A percentile compares a stretch with the other conserved stretches of the same genome.
Evolutionary conservation across 1,140 invertebrate species (phyloP).

Genomic region (Belonocnema kinseyi): DNA sequence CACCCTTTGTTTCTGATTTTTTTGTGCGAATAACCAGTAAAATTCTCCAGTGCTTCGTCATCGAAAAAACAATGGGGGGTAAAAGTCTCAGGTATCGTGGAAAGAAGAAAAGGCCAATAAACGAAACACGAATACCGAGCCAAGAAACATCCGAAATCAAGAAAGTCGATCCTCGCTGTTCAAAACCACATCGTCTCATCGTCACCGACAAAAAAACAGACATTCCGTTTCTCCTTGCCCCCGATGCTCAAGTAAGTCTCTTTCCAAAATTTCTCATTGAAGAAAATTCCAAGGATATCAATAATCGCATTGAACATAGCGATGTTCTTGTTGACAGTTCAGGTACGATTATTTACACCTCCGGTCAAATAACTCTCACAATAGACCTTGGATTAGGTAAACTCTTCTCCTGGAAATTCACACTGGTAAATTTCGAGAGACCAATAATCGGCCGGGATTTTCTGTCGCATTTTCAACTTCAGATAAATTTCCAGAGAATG

Average conservation of each 20-base stretch:
- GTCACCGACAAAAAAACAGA: not conserved
- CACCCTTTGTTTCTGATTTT: too few species aligned
- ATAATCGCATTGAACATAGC: not conserved
- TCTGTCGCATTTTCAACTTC: not conserved
- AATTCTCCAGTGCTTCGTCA: too few species aligned
- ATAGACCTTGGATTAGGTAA: not conserved
- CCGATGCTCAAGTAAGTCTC: not conserved
- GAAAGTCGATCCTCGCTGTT: not conserved
- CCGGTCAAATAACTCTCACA: not conserved
- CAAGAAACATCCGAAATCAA: not conserved
- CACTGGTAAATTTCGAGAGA: not conserved
- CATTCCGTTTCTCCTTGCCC: not conserved
- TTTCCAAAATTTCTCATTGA: not conserved
- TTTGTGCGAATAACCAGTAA: too few species aligned
- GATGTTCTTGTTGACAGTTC: not conserved
- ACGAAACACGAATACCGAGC: too few species aligned
- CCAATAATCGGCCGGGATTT: slow-evolving; percentile 2
- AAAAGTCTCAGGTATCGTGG: too few species aligned
- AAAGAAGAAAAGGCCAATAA: too few species aligned
- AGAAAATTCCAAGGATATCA: not conserved
- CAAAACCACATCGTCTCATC: slow-evolving; percentile 14
- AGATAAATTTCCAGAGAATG: slow-evolving; percentile 2
- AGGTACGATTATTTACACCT: not conserved
- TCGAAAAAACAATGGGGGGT: too few species aligned
- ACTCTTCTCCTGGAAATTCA: not conserved